These are phyloP conservation scores for Cyphomyrus plagiostoma DNA, from an alignment of 2,113 vertebrate genomes.

Conservation along the genomic window DNA sequence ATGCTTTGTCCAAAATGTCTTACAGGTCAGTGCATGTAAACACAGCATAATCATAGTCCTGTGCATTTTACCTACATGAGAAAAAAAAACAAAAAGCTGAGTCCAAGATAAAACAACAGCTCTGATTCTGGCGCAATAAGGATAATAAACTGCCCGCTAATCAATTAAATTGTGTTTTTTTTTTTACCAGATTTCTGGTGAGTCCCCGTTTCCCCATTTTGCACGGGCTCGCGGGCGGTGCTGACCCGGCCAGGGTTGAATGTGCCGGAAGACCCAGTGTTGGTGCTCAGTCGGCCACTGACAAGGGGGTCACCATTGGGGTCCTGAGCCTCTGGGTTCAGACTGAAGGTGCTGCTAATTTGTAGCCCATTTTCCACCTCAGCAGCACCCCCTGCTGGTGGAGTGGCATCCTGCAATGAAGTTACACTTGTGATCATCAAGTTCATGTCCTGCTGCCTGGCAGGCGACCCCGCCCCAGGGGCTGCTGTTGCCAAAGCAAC, in stretches of 20 bases:
- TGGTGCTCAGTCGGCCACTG: slow-evolving; percentile 13
- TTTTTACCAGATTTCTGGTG: slow-evolving; percentile 83
- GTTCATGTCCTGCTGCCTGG: slow-evolving; percentile 74
- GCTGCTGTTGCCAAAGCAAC: slow-evolving; percentile 30
- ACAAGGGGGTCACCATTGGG: slow-evolving; percentile 42
- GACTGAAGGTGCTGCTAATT: slow-evolving; percentile 81
- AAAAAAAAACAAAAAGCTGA: not conserved
- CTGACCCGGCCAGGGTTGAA: slow-evolving; percentile 90
- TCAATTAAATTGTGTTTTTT: not conserved
- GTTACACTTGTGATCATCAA: slow-evolving; percentile 96
- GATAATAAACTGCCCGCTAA: not conserved
- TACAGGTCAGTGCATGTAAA: not conserved
- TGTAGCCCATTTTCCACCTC: slow-evolving; percentile 79
- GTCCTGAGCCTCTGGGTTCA: slow-evolving; percentile 62
- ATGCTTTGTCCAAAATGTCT: not conserved
- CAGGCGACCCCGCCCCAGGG: slow-evolving; percentile 45
- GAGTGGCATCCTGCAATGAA: slow-evolving; percentile 76
- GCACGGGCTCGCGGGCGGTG: slow-evolving; percentile 76
- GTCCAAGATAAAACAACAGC: not conserved
- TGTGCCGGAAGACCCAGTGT: slow-evolving; percentile 69
- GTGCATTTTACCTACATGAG: not conserved
- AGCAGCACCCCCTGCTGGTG: slow-evolving; percentile 55
- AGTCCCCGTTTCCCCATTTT: slow-evolving; percentile 85
- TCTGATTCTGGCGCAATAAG: not conserved
- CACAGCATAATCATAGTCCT: not conserved